Evolutionary conservation across 2,113 vertebrate genomes (phyloP).

Genomic region (Archilochus colubris): DNA sequence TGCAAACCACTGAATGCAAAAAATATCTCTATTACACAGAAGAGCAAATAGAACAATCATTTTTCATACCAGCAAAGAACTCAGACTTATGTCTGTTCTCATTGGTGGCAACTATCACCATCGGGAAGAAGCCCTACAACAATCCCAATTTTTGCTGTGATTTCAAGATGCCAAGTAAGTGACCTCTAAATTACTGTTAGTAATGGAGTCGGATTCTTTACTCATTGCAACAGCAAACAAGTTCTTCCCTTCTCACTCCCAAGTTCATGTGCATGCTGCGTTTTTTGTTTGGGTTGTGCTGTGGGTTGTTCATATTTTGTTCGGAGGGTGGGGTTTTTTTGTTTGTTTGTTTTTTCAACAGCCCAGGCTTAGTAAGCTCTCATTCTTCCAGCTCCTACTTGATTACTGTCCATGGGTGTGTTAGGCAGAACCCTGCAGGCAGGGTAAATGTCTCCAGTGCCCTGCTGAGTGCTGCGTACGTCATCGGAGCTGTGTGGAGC

Average conservation of each 20-base stretch:
- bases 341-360: background rate
- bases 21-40: background rate
- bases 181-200: background rate
- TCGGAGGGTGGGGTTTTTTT: too few relatives aligned
- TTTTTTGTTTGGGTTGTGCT: background rate
- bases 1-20: background rate
- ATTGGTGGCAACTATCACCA: background rate
- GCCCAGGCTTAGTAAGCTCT: background rate
- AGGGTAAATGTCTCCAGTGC: fast-evolving
- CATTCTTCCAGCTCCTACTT: background rate
- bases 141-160: background rate
- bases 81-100: background rate
- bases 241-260: background rate
- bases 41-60: background rate
- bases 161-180: background rate
- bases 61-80: background rate
- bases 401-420: background rate
- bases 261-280: too few relatives aligned
- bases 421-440: background rate
- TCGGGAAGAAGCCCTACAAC: background rate
- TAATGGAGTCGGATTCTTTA: background rate
- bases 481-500: background rate
- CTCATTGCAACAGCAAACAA: background rate
- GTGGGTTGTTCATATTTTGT: too few relatives aligned
- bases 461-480: background rate